Percentiles rank a stretch among this genome's conserved stretches.
Evolutionary conservation across 2,797 vertebrate species (phyloP).

Genomic region (Chelonia mydas): DNA sequence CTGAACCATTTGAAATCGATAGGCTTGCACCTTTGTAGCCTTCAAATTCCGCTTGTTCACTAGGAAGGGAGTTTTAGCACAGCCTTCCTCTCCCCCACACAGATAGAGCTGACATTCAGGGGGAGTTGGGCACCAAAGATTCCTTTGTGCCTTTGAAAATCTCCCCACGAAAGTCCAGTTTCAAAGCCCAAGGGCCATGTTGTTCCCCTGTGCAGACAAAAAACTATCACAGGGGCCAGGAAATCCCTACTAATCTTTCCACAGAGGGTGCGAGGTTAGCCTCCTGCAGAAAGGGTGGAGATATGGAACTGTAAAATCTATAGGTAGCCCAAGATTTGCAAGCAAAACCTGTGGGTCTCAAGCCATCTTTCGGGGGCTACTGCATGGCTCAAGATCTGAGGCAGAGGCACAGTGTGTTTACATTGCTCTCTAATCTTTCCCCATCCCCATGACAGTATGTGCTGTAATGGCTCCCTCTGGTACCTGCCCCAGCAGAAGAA

Average conservation of each 20-base stretch:
- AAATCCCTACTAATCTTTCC: not conserved
- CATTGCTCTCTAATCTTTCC: not conserved
- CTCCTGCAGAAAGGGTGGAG: not conserved
- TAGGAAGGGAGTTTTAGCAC: not conserved
- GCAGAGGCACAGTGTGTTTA: not conserved
- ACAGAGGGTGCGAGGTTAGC: not conserved
- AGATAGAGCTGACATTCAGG: not conserved
- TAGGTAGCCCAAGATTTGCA: not conserved
- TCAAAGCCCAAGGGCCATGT: not conserved
- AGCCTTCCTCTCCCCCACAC: not conserved
- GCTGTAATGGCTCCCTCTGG: not conserved
- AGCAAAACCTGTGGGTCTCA: not conserved
- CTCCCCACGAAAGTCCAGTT: not conserved
- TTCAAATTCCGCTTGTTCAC: not conserved
- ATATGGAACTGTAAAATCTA: not conserved
- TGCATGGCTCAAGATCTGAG: not conserved
- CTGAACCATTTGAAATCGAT: not conserved
- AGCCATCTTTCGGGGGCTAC: not conserved
- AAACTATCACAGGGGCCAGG: not conserved
- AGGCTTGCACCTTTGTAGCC: not conserved
- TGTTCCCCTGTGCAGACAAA: not conserved
- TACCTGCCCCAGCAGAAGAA: not conserved
- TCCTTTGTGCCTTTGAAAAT: not conserved
- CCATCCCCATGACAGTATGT: not conserved
- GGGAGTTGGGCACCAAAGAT: rapidly evolving